Percentiles rank a stretch among this genome's conserved stretches.
Evolutionary conservation across 2,113 vertebrate species (phyloP).

Genomic region (Syrmaticus mikado): DNA sequence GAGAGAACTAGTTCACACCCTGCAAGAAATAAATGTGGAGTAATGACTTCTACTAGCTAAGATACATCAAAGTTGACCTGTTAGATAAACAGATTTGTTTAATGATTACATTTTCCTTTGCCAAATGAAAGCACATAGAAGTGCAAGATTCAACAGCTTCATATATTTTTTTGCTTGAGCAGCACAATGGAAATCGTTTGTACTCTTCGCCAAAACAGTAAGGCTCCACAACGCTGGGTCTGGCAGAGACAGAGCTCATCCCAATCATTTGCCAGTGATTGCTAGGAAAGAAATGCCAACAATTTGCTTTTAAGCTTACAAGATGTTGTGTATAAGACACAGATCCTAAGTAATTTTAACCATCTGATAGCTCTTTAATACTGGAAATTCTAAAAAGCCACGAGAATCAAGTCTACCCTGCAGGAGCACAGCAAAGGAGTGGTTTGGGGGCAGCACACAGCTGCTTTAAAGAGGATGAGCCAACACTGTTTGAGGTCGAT

Average conservation of each 20-base stretch:
- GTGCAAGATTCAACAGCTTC: constrained; percentile 38
- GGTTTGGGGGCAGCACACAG: accelerated
- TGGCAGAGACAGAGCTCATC: constrained; percentile 30
- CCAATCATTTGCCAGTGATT: constrained; percentile 24
- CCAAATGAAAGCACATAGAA: constrained; percentile 48
- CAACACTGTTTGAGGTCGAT: accelerated
- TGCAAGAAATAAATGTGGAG: background rate
- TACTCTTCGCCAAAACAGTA: constrained; percentile 71
- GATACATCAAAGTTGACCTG: constrained; percentile 15
- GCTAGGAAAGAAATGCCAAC: constrained; percentile 32
- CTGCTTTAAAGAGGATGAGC: accelerated
- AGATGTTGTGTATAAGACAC: constrained; percentile 24
- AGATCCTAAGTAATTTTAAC: background rate
- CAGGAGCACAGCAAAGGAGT: background rate
- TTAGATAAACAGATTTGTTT: constrained; percentile 33
- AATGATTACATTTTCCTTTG: constrained; percentile 7
- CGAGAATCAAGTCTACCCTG: background rate
- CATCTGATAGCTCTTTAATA: background rate
- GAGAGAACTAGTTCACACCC: background rate
- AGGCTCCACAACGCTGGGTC: constrained; percentile 45
- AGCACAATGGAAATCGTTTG: constrained; percentile 79
- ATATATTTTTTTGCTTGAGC: constrained; percentile 36
- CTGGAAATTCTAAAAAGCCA: background rate
- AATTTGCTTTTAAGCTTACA: constrained; percentile 8
- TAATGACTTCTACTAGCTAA: background rate